Base-by-base conservation (phyloP, 2,797 vertebrate species). In the Ctenopoma multispine region DNA sequence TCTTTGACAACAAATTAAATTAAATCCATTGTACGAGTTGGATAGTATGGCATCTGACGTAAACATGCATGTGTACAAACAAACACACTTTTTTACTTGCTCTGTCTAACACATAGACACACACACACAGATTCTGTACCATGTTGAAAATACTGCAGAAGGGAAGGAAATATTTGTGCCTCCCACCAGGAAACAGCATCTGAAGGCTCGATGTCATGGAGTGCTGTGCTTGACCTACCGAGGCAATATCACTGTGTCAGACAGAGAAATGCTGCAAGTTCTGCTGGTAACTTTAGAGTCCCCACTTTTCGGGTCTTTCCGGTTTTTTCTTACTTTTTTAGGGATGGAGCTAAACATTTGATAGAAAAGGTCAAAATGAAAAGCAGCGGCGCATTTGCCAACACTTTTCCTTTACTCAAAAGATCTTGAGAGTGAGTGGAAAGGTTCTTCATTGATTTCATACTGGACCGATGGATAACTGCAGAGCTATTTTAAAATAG, bases 391-490 rank as follows among this genome's bases (percentile, higher is more conserved):
- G 18, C 46, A 56, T 64, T 50, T 53, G 47, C 58, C 70, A 62
- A 66, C 41, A 17, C 62, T 69, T 71, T 38, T 70, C 59, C 23
- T 79, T 60, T 63, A 57, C 63, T 29, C 63, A 21, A 20, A 44
- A 47, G 20, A 68, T 58, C 55, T 75, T 76, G 13, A 41, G 49
- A 61, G 23, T 5, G 21, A 66, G 65, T 68, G 75, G 38, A 72
- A 55, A 71, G 46, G 15, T 29, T 74, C 36, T 74, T 51, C 76
- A 86, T 84, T 79, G 71, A 89, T 89, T 76, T 66, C 57, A 51
- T 60, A 17, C 34, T 34, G 64, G 49, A 40, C 53, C 56, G 56
- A 59, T 59, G 2, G n/a, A 15, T 41, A 56, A 63, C 44, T 9
- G 29, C 23, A 17, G 38, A 62, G 49, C 34, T 59, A 6, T 54